These are phyloP conservation scores for Sigmodon hispidus DNA, from an alignment of 2,113 vertebrate genomes.

Conservation along the genomic window DNA sequence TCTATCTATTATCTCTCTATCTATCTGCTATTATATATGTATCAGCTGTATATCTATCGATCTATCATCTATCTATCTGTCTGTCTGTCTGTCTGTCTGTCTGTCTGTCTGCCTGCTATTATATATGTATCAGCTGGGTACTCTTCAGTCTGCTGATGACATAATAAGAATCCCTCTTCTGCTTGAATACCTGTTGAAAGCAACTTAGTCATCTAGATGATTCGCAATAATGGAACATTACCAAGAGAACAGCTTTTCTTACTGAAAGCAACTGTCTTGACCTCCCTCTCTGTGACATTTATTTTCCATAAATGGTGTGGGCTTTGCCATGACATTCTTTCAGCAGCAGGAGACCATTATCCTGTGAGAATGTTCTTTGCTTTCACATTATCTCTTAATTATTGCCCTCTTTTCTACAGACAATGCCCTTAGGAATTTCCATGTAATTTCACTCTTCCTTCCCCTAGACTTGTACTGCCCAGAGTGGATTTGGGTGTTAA, in stretches of 20 bases:
- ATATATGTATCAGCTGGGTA: background rate
- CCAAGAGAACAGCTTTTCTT: slow-evolving; percentile 62
- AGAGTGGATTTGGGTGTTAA: slow-evolving; percentile 80
- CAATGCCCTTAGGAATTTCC: slow-evolving; percentile 80
- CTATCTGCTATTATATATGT: background rate
- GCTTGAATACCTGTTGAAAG: slow-evolving; percentile 64
- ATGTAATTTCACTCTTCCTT: slow-evolving; percentile 69
- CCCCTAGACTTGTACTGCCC: slow-evolving; percentile 62
- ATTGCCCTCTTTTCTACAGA: slow-evolving; percentile 82
- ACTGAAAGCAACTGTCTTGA: slow-evolving; percentile 80
- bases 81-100: background rate
- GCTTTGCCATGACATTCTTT: slow-evolving; percentile 79
- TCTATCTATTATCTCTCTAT: background rate
- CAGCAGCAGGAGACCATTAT: slow-evolving; percentile 82
- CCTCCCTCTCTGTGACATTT: slow-evolving; percentile 75
- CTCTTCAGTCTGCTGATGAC: slow-evolving; percentile 61
- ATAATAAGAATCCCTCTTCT: slow-evolving; percentile 21
- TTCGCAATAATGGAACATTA: slow-evolving; percentile 73
- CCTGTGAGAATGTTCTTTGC: slow-evolving; percentile 78
- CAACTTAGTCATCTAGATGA: slow-evolving; percentile 78
- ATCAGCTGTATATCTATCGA: background rate
- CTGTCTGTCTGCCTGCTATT: background rate
- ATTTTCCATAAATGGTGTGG: slow-evolving; percentile 80
- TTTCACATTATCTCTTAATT: slow-evolving; percentile 84
- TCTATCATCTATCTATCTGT: background rate